Evolutionary conservation across 1,140 invertebrate genomes (phyloP), one percentile per base, ranked within the genome.

Genomic region (Drosophila asahinai): DNA sequence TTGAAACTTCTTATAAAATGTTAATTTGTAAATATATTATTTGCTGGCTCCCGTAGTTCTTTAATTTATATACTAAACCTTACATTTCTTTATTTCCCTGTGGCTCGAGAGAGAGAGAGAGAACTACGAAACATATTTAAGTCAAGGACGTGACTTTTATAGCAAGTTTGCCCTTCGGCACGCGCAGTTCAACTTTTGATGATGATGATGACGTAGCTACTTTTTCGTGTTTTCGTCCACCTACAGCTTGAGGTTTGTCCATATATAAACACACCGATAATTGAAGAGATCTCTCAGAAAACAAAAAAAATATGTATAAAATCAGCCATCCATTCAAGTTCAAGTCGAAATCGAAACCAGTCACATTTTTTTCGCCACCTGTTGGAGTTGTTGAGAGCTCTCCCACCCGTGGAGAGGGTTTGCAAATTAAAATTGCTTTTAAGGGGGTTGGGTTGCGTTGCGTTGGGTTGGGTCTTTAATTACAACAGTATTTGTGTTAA

Each of bases 131-230:
- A 79, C 80, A 76, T 81, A 86, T 86, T 86, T 75, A 62, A 86
- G 82, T 86, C 82, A 86, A 86, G 82, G 82, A 86, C 82, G 82
- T 86, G 83, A 86, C 83, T 86, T 86, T 86, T 72, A 82, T 86
- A 68, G 83, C 79, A 86, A 86, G 75, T 82, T 76, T 75, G 83
- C 79, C 83, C 83, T 86, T 86, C 74, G 79, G 61, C 66, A 79
- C 75, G 75, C 79, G 75, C 79, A 72, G 70, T 60, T 73, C 54
- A 60, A 71, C 52, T 40, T 55, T 45, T 42, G 66, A 70, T 61
- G 47, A 60, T 51, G 64, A 42, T 43, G 67, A 73, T 74, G 71
- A 74, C 59, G 68, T 61, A 73, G 71, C 67, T 38, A 57, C 38
- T 43, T 33, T 54, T 38, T 36, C 43, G 33, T 43, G 33, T 43